A percentile compares a stretch with the other conserved stretches of the same genome.
Evolutionary conservation across 2,797 vertebrate species (phyloP).

Genomic region (Etheostoma perlongum): DNA sequence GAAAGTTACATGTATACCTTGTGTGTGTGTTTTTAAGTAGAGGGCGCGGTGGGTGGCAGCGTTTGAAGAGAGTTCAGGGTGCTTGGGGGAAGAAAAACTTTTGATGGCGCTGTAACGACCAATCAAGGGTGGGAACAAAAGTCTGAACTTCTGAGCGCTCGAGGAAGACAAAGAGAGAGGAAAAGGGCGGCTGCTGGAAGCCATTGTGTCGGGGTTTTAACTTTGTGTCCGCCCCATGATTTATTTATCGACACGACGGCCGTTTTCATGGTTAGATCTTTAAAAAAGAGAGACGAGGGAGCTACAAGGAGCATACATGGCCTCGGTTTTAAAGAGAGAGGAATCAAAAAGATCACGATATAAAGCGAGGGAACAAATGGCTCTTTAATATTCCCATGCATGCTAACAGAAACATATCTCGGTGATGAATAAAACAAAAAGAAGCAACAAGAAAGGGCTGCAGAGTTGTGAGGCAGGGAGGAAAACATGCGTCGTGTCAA

Average conservation of each 20-base stretch:
- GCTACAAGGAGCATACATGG: conserved; percentile 66
- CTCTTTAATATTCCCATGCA: conserved; percentile 74
- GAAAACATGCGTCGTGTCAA: conserved; percentile 83
- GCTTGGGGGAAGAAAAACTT: too few relatives aligned
- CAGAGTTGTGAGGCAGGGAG: conserved; percentile 82
- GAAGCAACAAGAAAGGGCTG: conserved; percentile 54
- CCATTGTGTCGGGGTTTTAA: conserved; percentile 60
- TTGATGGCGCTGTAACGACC: conserved; percentile 9
- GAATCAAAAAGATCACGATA: conserved; percentile 71
- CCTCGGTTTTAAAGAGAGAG: conserved; percentile 61
- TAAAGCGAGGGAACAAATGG: conserved; percentile 75
- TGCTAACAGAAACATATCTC: conserved; percentile 38
- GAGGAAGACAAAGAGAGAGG: conserved; percentile 10
- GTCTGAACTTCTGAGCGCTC: conserved; percentile 36
- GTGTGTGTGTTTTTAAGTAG: too few relatives aligned
- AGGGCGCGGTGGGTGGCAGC: too few relatives aligned
- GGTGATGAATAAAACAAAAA: conserved; percentile 82
- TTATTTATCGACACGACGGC: conserved; percentile 75
- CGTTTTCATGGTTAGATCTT: conserved; percentile 66
- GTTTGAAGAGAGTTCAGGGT: too few relatives aligned
- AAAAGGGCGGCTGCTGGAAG: conserved; percentile 42
- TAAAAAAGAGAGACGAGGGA: conserved; percentile 56
- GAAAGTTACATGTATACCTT: too few relatives aligned
- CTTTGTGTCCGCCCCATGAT: conserved; percentile 67
- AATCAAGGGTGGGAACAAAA: conserved; percentile 22